Evolutionary conservation across 2,888 invertebrate species (phyloP).

Genomic region (Brenthis daphne): DNA sequence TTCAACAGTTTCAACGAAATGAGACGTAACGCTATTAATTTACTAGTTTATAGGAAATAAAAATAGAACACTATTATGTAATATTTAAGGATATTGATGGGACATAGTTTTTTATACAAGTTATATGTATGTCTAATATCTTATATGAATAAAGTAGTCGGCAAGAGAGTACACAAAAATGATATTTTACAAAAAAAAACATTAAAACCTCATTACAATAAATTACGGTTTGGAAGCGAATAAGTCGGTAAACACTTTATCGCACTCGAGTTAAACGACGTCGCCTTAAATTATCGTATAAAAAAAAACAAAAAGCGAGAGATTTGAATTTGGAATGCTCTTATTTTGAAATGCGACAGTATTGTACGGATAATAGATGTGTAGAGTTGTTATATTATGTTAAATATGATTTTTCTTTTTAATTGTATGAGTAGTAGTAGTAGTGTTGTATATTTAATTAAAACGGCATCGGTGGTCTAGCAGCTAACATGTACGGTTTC

Average conservation of each 20-base stretch:
- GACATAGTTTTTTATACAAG: too few species aligned
- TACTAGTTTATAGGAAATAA: not conserved
- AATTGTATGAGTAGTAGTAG: not conserved
- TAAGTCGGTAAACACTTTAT: constrained; percentile 73
- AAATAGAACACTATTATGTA: too few species aligned
- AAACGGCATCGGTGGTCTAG: too few species aligned
- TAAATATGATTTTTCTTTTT: not conserved
- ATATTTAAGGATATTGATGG: too few species aligned
- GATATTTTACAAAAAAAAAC: constrained; percentile 8
- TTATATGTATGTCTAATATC: too few species aligned
- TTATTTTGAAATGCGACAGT: constrained; percentile 56
- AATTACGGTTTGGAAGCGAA: constrained; percentile 49
- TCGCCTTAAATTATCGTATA: constrained; percentile 64
- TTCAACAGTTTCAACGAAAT: constrained; percentile 21
- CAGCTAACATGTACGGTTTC: too few species aligned
- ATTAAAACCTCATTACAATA: constrained; percentile 38
- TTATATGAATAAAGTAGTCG: too few species aligned
- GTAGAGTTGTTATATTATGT: constrained; percentile 38
- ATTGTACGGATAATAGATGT: constrained; percentile 45
- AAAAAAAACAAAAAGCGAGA: constrained; percentile 52
- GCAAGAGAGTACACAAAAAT: too few species aligned
- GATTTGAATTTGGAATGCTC: constrained; percentile 60
- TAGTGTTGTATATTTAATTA: too few species aligned
- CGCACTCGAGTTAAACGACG: constrained; percentile 54
- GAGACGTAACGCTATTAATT: constrained; percentile 29